A percentile compares a stretch with the other conserved stretches of the same genome.
Evolutionary conservation across 2,888 invertebrate genomes (phyloP).

Genomic region (Malthinus seriepunctatus): DNA sequence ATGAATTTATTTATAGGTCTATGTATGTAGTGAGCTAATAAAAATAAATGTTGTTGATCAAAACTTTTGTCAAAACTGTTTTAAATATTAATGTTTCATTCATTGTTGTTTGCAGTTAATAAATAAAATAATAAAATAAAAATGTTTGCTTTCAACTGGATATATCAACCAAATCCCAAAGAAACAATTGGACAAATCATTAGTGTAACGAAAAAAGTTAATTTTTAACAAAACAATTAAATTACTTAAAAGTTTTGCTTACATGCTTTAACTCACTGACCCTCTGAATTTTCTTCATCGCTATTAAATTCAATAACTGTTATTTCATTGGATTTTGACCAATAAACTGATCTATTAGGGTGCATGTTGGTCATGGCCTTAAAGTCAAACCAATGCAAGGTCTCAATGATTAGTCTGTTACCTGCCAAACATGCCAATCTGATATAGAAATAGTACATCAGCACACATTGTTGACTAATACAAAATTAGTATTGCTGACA

Average conservation of each 20-base stretch:
- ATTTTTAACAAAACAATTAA: neutral
- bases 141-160: too few species aligned
- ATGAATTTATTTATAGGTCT: too few species aligned
- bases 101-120: too few species aligned
- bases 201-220: neutral
- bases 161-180: too few species aligned
- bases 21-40: too few species aligned
- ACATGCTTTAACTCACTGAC: slow-evolving; percentile 23
- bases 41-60: too few species aligned
- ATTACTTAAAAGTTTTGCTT: slow-evolving; percentile 9
- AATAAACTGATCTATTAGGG: slow-evolving; percentile 14
- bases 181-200: neutral
- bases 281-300: slow-evolving; percentile 16
- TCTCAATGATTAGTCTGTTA: slow-evolving; percentile 6
- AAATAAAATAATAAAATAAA: too few species aligned
- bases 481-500: too few species aligned
- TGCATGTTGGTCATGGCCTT: neutral
- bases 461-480: too few species aligned
- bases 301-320: slow-evolving; percentile 4
- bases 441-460: slow-evolving; percentile 7
- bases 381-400: slow-evolving; percentile 6
- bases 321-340: slow-evolving; percentile 17
- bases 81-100: too few species aligned
- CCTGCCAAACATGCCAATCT: slow-evolving; percentile 10
- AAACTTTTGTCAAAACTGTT: too few species aligned